Percentiles rank a stretch among this genome's conserved stretches.
Conservation (phyloP, 2,888 invertebrate species). For the Apotomis capreana region DNA sequence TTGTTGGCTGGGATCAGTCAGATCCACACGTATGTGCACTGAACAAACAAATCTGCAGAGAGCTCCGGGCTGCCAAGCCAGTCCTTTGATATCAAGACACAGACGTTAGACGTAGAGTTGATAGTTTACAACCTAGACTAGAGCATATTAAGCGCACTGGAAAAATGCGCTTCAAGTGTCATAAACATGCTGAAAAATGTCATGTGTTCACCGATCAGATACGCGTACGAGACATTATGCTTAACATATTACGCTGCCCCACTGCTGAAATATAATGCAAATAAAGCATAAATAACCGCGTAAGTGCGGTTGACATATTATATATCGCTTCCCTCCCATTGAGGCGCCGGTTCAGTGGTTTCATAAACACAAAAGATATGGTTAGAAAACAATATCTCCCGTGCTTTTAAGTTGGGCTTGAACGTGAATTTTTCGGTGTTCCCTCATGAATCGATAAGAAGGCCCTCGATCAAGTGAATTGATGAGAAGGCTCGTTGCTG, state of each 20-base stretch:
- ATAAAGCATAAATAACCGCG: slow-evolving; percentile 32
- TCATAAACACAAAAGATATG: slow-evolving; percentile 12
- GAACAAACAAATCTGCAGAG: slow-evolving; percentile 14
- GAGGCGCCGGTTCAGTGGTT: slow-evolving; percentile 15
- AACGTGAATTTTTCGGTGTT: slow-evolving; percentile 20
- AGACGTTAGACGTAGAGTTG: neutral
- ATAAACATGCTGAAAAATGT: neutral
- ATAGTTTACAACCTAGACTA: neutral
- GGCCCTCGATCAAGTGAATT: slow-evolving; percentile 41
- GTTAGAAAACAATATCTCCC: slow-evolving; percentile 21
- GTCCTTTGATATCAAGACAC: neutral
- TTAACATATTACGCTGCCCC: neutral
- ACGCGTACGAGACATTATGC: neutral
- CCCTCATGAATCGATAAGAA: slow-evolving; percentile 33
- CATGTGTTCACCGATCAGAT: neutral
- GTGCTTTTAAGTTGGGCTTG: neutral
- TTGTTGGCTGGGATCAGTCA: slow-evolving; percentile 16
- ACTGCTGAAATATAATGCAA: slow-evolving; percentile 24
- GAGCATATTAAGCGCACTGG: neutral
- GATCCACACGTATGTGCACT: slow-evolving; percentile 6
- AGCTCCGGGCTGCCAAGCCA: neutral
- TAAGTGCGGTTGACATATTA: slow-evolving; percentile 20
- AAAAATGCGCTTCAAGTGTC: too few relatives aligned
- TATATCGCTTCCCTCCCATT: slow-evolving; percentile 26
- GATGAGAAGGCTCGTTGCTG: slow-evolving; percentile 42